Base-by-base conservation (phyloP, 2,888 invertebrate genomes). In the Gisinianus flammeolus region DNA sequence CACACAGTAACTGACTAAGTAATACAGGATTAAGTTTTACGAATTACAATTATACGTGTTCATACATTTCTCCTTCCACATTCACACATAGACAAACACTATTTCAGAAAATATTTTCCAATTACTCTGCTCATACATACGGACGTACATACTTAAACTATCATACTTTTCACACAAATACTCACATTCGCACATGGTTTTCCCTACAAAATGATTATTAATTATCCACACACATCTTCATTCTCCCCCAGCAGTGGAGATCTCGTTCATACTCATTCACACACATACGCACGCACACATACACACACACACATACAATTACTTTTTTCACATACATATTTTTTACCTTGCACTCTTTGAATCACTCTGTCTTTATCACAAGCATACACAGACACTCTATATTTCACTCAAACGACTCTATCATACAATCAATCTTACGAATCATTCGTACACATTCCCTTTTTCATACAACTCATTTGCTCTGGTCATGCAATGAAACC, bases 21-120 rank as follows among this genome's bases (percentile, higher is more conserved):
- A 12, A 44, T 44, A 44, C 44, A 44, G 6, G 12, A 16, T 44
- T 2, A 16, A 26, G 26, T 16, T 30, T 28, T 64, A 24, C 26
- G 66, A 16, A 67, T 19, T n/a, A 64, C 16, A 67, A 33, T 33
- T 16, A 31, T 67, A 67, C n/a, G n/a, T n/a, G n/a, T n/a, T n/a
- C n/a, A n/a, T n/a, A n/a, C n/a, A n/a, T n/a, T n/a, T n/a, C n/a
- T n/a, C n/a, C n/a, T n/a, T n/a, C n/a, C n/a, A n/a, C n/a, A 31
- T 1, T 2, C 30, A 30, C 19, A 66, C 28, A 66, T n/a, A 30
- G 1, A 16, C 66, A 66, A 2, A 24, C 58, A 58, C 22, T 10
- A 5, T 44, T 44, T 16, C 8, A 16, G 10, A 44, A 16, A 44
- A 12, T 44, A 44, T 44, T 8, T 12, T 44, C 16, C 28, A 66